phyloP scores from a whole-genome alignment of 2,113 vertebrate genomes.

The Saccopteryx bilineata region DNA sequence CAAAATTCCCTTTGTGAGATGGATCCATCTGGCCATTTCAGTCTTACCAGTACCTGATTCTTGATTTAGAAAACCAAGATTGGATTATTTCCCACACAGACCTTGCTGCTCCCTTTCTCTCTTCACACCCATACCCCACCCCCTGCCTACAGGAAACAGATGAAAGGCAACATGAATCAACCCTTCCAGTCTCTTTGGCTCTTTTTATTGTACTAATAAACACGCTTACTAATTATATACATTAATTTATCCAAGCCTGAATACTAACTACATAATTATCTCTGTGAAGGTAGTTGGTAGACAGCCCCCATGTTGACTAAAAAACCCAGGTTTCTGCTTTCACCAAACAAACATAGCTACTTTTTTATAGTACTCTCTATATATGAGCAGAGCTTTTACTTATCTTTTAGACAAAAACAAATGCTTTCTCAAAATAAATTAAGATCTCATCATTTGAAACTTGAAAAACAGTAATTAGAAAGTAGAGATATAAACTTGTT shows the following conservation, averaged over 20 bases:
- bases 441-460: background rate
- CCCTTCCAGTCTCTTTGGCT: background rate
- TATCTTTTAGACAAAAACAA: constrained; percentile 22
- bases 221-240: background rate
- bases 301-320: background rate
- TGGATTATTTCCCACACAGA: background rate
- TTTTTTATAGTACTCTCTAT: background rate
- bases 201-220: background rate
- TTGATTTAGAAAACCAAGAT: background rate
- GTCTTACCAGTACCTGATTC: background rate
- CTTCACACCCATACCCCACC: accelerated
- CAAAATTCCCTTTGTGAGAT: background rate
- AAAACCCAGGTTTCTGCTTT: background rate
- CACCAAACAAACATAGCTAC: background rate
- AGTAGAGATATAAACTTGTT: background rate
- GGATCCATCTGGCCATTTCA: background rate
- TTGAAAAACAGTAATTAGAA: background rate
- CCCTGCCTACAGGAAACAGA: background rate
- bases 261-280: background rate
- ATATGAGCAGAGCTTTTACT: background rate
- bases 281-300: constrained; percentile 3
- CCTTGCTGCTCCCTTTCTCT: accelerated
- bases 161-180: background rate
- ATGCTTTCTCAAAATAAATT: constrained; percentile 1
- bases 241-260: background rate